These are phyloP conservation scores for Pammene fasciana DNA, from an alignment of 2,888 invertebrate species.

Conservation along the genomic window DNA sequence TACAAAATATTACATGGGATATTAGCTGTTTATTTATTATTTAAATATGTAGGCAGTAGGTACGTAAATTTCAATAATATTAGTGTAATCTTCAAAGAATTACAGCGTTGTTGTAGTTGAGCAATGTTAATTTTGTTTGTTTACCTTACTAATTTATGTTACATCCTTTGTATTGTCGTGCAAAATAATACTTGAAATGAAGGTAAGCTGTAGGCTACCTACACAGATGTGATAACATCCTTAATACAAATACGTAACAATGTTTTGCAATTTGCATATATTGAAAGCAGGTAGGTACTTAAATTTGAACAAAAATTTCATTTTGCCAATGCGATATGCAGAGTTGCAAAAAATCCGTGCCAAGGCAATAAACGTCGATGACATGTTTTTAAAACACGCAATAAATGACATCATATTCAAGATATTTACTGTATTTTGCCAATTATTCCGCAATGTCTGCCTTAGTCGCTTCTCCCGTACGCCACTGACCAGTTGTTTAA, in stretches of 20 bases:
- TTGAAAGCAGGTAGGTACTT: not conserved
- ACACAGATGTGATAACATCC: too few relatives aligned
- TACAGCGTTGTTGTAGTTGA: not conserved
- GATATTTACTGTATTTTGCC: constrained; percentile 27
- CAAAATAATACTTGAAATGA: not conserved
- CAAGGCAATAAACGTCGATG: constrained; percentile 34
- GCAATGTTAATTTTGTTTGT: not conserved
- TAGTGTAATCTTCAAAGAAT: too few relatives aligned
- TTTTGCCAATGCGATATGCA: not conserved
- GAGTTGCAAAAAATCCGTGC: constrained; percentile 28
- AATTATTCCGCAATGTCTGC: constrained; percentile 23
- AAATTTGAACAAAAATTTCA: not conserved
- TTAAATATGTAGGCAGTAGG: not conserved
- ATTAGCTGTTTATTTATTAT: not conserved
- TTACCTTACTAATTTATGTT: not conserved
- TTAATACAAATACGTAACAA: not conserved
- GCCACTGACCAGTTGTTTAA: constrained; percentile 21
- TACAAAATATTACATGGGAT: too few relatives aligned
- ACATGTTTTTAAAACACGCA: constrained; percentile 25
- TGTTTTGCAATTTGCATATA: not conserved
- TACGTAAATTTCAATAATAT: too few relatives aligned
- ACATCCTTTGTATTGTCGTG: not conserved
- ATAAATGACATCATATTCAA: constrained; percentile 32
- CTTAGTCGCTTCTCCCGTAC: constrained; percentile 8
- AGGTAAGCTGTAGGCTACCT: too few relatives aligned